These are phyloP conservation scores for Coregonus clupeaformis DNA, from an alignment of 2,113 vertebrate genomes.

Conservation along the genomic window DNA sequence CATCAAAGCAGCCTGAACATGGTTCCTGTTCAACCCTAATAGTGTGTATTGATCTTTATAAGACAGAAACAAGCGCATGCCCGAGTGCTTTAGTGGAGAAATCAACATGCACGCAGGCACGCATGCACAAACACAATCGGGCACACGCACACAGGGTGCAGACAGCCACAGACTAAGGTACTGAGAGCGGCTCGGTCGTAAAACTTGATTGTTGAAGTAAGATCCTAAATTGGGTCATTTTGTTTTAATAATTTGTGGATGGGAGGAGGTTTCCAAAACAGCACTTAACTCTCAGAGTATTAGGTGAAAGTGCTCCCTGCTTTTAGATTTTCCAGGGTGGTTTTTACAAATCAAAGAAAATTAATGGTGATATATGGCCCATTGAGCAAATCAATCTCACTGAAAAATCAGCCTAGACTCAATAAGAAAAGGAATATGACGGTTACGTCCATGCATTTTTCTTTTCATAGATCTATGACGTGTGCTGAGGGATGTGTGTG, in stretches of 20 bases:
- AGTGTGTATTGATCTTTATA: constrained; percentile 52
- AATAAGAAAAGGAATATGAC: no score
- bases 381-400: no score
- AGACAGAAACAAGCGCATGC: constrained; percentile 38
- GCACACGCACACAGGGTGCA: constrained; percentile 4
- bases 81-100: constrained; percentile 46
- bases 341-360: not conserved
- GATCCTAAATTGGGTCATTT: constrained; percentile 49
- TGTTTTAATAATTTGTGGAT: constrained; percentile 54
- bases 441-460: no score
- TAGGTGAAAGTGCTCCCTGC: not conserved
- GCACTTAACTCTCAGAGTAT: constrained; percentile 38
- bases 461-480: no score
- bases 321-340: not conserved
- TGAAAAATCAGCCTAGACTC: no score
- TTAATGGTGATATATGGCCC: no score
- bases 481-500: no score
- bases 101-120: constrained; percentile 35
- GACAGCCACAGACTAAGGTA: constrained; percentile 37
- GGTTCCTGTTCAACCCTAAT: constrained; percentile 43
- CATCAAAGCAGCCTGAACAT: constrained; percentile 66
- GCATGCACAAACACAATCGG: no score
- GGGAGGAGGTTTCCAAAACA: constrained; percentile 34
- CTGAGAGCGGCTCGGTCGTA: constrained; percentile 26
- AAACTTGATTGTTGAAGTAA: constrained; percentile 57